Base-by-base conservation (phyloP, 2,888 invertebrate genomes). In the Spodoptera littoralis region DNA sequence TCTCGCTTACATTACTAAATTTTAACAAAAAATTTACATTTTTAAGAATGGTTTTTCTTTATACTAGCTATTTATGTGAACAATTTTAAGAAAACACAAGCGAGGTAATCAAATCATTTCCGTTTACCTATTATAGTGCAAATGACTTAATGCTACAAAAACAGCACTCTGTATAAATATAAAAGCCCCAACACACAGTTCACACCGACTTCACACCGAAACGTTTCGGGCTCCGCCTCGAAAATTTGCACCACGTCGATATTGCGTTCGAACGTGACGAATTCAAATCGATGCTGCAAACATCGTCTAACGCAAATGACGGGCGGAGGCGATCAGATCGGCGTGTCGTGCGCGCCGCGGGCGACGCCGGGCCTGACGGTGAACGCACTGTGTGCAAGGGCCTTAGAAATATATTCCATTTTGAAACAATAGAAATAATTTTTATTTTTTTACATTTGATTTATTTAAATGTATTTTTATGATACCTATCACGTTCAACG, bases 241-340 rank as follows among this genome's bases (percentile, higher is more conserved):
- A 79, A 89, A 88, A 90, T 90, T 88, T 88, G 88, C 89, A 75
- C 82, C 81, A 77, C 79, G 80, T 83, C 85, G 84, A 79, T 84
- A 81, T 79, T 82, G 81, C 80, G 83, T 79, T 73, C 79, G 80
- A 90, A 90, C 91, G 91, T 91, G 91, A 90, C 90, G 90, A 88
- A 88, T 89, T 79, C 84, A 85, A 87, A 87, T 89, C 89, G 89
- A 88, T 87, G 84, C 84, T 72, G 79, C 87, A 87, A 88, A 86
- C 85, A 88, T 81, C 87, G 83, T 73, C 82, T 81, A 82, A 80
- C 83, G 86, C 88, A 88, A 89, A 90, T 89, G 88, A 87, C 82
- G 81, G 88, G 86, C 88, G 87, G 84, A 79, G 84, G 89, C 88
- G 87, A 81, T 81, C 72, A 30, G 82, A 84, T 84, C 83, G 82